These are phyloP conservation scores for Athalia cordata DNA, from an alignment of 2,888 invertebrate genomes.

Conservation along the genomic window DNA sequence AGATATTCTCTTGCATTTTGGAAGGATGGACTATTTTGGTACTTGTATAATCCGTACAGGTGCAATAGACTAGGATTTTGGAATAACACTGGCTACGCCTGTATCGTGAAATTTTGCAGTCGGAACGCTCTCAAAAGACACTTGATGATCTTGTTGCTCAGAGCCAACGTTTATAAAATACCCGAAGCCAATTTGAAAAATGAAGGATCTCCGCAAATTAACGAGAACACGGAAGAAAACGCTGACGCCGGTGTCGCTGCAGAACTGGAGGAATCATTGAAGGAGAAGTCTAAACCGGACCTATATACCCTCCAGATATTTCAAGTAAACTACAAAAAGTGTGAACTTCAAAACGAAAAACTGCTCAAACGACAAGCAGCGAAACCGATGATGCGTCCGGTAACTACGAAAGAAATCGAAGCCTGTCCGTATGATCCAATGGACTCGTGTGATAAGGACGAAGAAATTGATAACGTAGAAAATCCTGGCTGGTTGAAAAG, in stretches of 20 bases:
- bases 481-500: constrained; percentile 59
- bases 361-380: constrained; percentile 54
- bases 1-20: constrained; percentile 66
- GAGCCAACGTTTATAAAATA: constrained; percentile 60
- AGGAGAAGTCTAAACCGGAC: constrained; percentile 27
- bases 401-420: constrained; percentile 53
- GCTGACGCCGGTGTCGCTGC: neutral
- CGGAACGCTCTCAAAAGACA: constrained; percentile 61
- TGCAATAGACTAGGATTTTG: constrained; percentile 66
- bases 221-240: constrained; percentile 4
- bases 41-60: constrained; percentile 67
- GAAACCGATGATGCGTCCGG: constrained; percentile 44
- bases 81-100: constrained; percentile 61
- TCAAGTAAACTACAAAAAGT: constrained; percentile 60
- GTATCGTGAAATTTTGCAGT: constrained; percentile 65
- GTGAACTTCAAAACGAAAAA: constrained; percentile 63
- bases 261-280: neutral
- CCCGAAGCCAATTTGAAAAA: neutral
- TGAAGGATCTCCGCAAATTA: neutral
- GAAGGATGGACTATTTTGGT: constrained; percentile 67
- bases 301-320: constrained; percentile 61
- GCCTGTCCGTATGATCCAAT: constrained; percentile 56
- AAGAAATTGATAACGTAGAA: constrained; percentile 52
- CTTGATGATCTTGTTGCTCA: constrained; percentile 63
- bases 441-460: constrained; percentile 43